Conservation (phyloP, 2,113 vertebrate species). For the Lasiurus borealis region DNA sequence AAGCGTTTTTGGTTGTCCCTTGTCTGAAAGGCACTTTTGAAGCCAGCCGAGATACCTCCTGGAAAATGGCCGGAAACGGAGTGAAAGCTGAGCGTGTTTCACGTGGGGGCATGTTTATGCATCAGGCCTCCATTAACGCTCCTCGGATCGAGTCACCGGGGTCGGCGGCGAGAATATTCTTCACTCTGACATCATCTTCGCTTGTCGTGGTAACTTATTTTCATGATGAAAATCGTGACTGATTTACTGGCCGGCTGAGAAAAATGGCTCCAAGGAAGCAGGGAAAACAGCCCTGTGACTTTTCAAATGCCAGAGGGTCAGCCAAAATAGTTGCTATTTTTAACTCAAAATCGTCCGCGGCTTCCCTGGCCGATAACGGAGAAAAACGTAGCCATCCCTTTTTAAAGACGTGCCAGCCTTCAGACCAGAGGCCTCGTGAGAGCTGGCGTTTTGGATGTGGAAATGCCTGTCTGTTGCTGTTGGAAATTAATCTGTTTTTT, state of each 20-base stretch:
- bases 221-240: slow-evolving; percentile 38
- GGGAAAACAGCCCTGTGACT: neutral
- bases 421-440: neutral
- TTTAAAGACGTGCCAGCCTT: neutral
- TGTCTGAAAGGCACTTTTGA: slow-evolving; percentile 59
- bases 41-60: neutral
- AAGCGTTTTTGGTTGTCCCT: neutral
- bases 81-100: neutral
- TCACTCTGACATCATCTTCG: slow-evolving; percentile 23
- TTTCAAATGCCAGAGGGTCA: neutral
- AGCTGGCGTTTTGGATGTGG: neutral
- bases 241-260: slow-evolving; percentile 35
- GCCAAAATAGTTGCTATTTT: neutral
- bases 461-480: neutral
- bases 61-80: too few species aligned
- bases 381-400: neutral
- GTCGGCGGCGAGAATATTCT: neutral
- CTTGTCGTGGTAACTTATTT: slow-evolving; percentile 61
- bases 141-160: neutral
- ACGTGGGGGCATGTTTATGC: slow-evolving; percentile 52
- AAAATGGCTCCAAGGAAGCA: neutral
- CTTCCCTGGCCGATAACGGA: neutral
- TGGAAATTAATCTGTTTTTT: neutral
- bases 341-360: neutral
- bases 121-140: slow-evolving; percentile 44